A percentile compares a stretch with the other conserved stretches of the same genome.
These are phyloP conservation scores for Boloria selene DNA, from an alignment of 2,888 invertebrate genomes.

Conservation along the genomic window DNA sequence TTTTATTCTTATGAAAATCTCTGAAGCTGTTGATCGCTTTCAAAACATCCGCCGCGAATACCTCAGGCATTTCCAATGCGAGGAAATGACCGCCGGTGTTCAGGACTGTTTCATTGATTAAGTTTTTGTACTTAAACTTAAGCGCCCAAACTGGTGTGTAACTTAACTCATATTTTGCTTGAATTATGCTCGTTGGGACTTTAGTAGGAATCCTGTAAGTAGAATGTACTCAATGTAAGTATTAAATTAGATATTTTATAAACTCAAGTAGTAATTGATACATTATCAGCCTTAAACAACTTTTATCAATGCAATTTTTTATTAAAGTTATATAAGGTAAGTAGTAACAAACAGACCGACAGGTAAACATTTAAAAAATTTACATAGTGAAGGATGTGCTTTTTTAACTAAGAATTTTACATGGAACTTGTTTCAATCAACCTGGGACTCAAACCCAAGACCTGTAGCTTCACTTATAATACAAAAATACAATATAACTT, in stretches of 20 bases:
- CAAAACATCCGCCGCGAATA: slow-evolving; percentile 86
- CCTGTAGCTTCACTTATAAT: not conserved
- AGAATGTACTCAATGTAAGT: not conserved
- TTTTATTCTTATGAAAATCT: slow-evolving; percentile 45
- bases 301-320: no score
- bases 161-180: slow-evolving; percentile 86
- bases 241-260: not conserved
- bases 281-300: no score
- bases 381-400: no score
- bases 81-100: slow-evolving; percentile 92
- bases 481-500: not conserved
- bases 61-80: slow-evolving; percentile 88
- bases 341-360: no score
- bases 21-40: slow-evolving; percentile 58
- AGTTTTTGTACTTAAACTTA: slow-evolving; percentile 82
- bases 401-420: no score
- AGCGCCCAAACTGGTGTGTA: slow-evolving; percentile 83
- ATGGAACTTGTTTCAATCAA: no score
- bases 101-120: slow-evolving; percentile 84
- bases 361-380: no score
- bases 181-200: slow-evolving; percentile 68
- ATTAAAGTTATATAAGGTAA: no score
- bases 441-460: no score
- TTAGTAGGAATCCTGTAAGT: slow-evolving; percentile 80
- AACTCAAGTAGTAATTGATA: not conserved